A percentile compares a stretch with the other conserved stretches of the same genome.
Conservation (phyloP, 64 coral and sea anemone genomes). For the Hydrozoanthus tunicans region DNA sequence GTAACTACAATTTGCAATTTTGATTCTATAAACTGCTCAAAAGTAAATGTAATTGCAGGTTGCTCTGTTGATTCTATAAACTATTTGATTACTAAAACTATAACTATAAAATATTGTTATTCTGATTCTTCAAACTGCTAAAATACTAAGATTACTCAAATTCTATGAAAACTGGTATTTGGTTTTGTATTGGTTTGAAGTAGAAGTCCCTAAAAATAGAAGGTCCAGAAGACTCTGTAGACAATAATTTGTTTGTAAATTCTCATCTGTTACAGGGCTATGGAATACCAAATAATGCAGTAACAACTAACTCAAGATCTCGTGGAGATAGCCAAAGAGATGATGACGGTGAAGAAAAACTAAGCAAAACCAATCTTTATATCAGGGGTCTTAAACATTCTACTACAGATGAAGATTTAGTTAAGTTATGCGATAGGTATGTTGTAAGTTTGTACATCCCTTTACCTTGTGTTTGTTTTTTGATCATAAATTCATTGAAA, state of each 20-base stretch:
- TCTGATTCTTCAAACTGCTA: no score
- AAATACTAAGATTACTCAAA: no score
- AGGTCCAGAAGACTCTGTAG: background rate
- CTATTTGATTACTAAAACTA: no score
- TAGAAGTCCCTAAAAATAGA: background rate
- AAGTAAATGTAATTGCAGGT: no score
- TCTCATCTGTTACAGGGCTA: conserved; percentile 45
- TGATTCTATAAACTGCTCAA: no score
- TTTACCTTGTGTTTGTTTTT: background rate
- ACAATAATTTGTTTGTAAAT: background rate
- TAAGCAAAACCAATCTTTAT: conserved; percentile 99
- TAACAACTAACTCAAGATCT: conserved; percentile 57
- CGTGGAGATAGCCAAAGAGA: conserved; percentile 69
- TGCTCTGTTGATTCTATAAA: no score
- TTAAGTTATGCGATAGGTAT: conserved; percentile 93
- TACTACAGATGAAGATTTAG: conserved; percentile 99
- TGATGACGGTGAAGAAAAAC: conserved; percentile 87
- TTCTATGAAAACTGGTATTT: no score
- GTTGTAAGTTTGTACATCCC: background rate
- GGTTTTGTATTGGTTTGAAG: no score
- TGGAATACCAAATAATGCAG: conserved; percentile 66
- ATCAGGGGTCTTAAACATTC: conserved; percentile 92
- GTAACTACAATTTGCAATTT: no score
- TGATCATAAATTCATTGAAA: background rate
- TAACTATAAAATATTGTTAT: no score